phyloP scores from a whole-genome alignment of 2,113 vertebrate genomes.

The Tetrao urogallus region DNA sequence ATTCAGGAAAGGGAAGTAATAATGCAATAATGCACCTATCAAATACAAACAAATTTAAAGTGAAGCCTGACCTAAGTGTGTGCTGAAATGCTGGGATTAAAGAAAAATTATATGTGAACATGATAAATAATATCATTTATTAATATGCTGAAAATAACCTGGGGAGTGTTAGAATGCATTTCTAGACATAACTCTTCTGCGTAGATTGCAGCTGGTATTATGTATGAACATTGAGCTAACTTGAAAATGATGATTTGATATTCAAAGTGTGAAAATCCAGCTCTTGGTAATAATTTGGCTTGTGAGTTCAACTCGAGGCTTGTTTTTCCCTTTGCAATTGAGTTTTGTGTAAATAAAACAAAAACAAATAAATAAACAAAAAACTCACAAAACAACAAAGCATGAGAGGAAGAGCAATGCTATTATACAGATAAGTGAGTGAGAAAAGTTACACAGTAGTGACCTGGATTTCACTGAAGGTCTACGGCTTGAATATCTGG shows the following conservation, averaged over 20 bases:
- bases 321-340: neutral
- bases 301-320: neutral
- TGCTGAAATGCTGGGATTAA: neutral
- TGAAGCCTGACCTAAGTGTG: conserved; percentile 5
- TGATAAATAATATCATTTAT: neutral
- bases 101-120: neutral
- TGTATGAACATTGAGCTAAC: neutral
- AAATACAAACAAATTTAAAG: conserved; percentile 46
- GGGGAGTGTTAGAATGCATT: neutral
- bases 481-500: neutral
- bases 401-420: accelerated
- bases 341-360: neutral
- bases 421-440: accelerated
- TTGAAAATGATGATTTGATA: neutral
- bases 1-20: conserved; percentile 53
- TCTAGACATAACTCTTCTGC: neutral
- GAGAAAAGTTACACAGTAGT: neutral
- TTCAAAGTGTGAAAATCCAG: neutral
- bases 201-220: neutral
- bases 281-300: neutral
- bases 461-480: neutral
- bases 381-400: neutral
- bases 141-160: neutral
- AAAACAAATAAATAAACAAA: neutral
- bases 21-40: neutral